phyloP scores from a whole-genome alignment of 2,797 vertebrate species.

The Phoxinus dragarum region DNA sequence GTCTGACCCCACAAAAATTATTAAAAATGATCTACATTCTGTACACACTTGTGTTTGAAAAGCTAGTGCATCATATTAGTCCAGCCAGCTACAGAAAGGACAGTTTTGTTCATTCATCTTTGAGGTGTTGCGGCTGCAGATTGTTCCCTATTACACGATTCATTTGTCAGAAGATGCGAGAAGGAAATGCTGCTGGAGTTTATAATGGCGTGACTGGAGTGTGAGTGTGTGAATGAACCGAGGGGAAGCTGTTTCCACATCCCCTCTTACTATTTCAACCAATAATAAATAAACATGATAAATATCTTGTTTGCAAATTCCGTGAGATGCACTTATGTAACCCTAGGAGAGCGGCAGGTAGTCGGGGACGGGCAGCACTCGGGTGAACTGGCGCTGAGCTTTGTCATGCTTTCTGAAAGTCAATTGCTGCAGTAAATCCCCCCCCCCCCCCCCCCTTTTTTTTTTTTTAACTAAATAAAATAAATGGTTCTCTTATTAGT shows the following conservation, averaged over 20 bases:
- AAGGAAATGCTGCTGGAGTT: slow-evolving; percentile 57
- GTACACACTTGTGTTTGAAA: background rate
- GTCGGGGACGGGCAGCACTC: slow-evolving; percentile 75
- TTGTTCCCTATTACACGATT: background rate
- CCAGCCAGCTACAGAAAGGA: background rate
- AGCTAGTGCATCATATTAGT: background rate
- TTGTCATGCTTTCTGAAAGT: slow-evolving; percentile 69
- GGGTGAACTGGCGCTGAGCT: slow-evolving; percentile 68
- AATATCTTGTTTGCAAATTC: slow-evolving; percentile 65
- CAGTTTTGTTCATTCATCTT: background rate
- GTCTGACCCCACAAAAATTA: background rate
- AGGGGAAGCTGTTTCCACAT: slow-evolving; percentile 82
- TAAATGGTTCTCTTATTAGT: slow-evolving; percentile 44
- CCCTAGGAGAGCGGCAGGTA: slow-evolving; percentile 58
- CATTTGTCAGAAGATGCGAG: background rate
- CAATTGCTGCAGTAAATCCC: slow-evolving; percentile 69
- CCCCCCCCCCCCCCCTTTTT: too few species aligned
- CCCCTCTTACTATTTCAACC: slow-evolving; percentile 56
- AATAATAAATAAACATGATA: slow-evolving; percentile 61
- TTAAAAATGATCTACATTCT: background rate
- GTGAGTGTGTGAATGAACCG: slow-evolving; percentile 85
- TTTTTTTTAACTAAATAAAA: background rate
- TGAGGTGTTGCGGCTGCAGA: background rate
- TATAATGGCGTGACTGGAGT: slow-evolving; percentile 67
- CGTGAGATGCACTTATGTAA: slow-evolving; percentile 70